Base-by-base conservation (phyloP, 2,888 invertebrate genomes). In the Ypsolopha scabrella region DNA sequence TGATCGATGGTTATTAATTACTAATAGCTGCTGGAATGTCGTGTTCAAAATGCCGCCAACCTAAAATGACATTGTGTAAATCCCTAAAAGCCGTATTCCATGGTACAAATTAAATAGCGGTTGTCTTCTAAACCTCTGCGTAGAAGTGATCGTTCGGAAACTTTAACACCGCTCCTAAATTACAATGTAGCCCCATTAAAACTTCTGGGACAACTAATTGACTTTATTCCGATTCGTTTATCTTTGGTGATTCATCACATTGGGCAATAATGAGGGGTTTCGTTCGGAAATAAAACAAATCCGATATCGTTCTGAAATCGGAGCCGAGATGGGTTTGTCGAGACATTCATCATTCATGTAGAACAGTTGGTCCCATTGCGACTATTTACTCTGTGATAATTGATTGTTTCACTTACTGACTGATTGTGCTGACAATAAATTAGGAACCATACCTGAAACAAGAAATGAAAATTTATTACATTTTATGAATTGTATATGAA, bases 171-270 rank as follows among this genome's bases (percentile, higher is more conserved):
- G 9, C n/a, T 34, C 45, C 45, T 3, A 43, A 33, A n/a, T 24
- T 10, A 47, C 24, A 48, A 39, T 9, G 10, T n/a, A n/a, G 6
- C 33, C 11, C 34, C 41, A 50, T 50, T 50, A 43, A 43, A 43
- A 50, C 35, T 8, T 41, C 34, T 6, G 43, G 34, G 33, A 7
- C 11, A 10, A 6, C 8, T 41, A 51, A 51, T 51, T 45, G 51
- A 78, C 74, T 80, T 70, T 70, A 64, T 69, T 75, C 76, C 67
- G 68, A 63, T 76, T 66, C 72, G 73, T 80, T 80, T 78, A 74
- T 77, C 75, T 75, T 68, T 65, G 68, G 74, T 80, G 79, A 82
- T 83, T 79, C 73, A 83, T 82, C 76, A 78, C 72, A 65, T 72
- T 62, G 68, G 68, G 73, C 73, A 75, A 75, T 79, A 75, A 79